Percentiles rank a stretch among this genome's conserved stretches.
Evolutionary conservation across 2,113 vertebrate species (phyloP).

Genomic region (Haplochromis vanheusdeni): DNA sequence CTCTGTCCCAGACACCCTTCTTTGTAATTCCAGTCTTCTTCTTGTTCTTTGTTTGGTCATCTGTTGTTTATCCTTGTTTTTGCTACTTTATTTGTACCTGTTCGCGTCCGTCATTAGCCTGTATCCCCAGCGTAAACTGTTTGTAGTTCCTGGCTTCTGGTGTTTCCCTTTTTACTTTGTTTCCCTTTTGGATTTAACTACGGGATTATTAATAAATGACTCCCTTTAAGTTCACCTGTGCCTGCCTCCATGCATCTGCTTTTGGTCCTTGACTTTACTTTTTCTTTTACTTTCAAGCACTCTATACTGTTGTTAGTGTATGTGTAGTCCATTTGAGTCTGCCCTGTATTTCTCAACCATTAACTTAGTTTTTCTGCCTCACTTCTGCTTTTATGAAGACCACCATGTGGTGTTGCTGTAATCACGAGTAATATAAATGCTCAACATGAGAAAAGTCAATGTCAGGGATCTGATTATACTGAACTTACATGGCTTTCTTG

Average conservation of each 20-base stretch:
- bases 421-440: background rate
- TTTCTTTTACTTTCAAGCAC: background rate
- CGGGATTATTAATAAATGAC: background rate
- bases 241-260: background rate
- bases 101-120: background rate
- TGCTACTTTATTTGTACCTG: background rate
- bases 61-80: background rate
- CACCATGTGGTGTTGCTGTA: background rate
- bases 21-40: background rate
- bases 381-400: background rate
- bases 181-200: background rate
- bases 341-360: background rate
- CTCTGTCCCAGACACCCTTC: no score
- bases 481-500: background rate
- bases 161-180: background rate
- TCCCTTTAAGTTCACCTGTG: background rate
- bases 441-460: background rate
- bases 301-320: background rate
- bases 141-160: background rate
- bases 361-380: accelerated
- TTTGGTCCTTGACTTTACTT: background rate
- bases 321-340: background rate
- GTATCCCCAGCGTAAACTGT: background rate
- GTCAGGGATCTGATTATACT: background rate
- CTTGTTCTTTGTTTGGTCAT: background rate